Base-by-base conservation (phyloP, 2,113 vertebrate genomes). In the Etheostoma spectabile region DNA sequence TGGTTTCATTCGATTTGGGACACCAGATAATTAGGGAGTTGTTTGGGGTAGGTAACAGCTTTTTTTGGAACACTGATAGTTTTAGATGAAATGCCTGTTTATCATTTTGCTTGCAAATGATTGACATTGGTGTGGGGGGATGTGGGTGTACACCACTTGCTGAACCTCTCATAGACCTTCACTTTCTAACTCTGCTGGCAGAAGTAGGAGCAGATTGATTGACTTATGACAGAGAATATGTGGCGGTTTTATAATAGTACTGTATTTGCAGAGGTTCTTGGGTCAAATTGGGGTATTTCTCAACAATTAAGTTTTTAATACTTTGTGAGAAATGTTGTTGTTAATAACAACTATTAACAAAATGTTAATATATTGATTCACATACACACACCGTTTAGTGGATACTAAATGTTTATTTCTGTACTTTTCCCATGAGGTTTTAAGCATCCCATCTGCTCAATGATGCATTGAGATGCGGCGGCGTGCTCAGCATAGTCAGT, bases 361-460 rank as follows among this genome's bases (percentile, higher is more conserved):
- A 14, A 38, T 0, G 11, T 38, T 10, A 8, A 66, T 64, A 11
- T 62, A 27, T 63, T 57, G 12, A 38, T 65, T 74, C 33, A 38
- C 22, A 74, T 15, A 35, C 8, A 27, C 7, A 11, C 51, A n/a
- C 30, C 27, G 49, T 66, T 82, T 24, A 55, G 59, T 42, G 49
- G 46, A 46, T 66, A 24, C 53, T 61, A 65, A 45, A 65, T 73
- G 59, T 86, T 87, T 69, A 82, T 82, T 64, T 69, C 70, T 69
- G 56, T 24, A 49, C 35, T 77, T 81, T 77, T 57, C 60, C 19
- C 16, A 35, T 61, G 63, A 82, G 67, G 57, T 71, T 67, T 42
- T 82, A 83, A 88, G 60, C 62, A 16, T 65, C 65, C 81, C 84
- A 84, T 90, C 90, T 88, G 86, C 45, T 71, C 78, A 18, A 3